A percentile compares a stretch with the other conserved stretches of the same genome.
These are phyloP conservation scores for Eupithecia vulgata DNA, from an alignment of 2,888 invertebrate species.

Conservation along the genomic window DNA sequence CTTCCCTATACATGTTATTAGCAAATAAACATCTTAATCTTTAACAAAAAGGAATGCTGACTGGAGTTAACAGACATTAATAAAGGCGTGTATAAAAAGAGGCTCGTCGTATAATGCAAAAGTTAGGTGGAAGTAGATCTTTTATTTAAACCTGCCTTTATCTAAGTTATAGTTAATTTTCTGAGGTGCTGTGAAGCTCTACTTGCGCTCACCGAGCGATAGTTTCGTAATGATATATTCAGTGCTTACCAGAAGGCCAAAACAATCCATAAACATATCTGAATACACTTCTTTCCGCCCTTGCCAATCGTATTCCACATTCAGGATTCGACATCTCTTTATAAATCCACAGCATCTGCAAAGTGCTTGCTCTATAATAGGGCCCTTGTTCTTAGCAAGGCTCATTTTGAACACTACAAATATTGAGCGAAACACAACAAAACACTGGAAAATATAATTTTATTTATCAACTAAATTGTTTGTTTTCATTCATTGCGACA, in stretches of 20 bases:
- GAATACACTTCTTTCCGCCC: slow-evolving; percentile 70
- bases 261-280: slow-evolving; percentile 74
- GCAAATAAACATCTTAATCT: neutral
- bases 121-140: neutral
- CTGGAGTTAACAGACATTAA: neutral
- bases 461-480: neutral
- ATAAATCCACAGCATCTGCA: slow-evolving; percentile 71
- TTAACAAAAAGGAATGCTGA: neutral
- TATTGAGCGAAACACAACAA: neutral
- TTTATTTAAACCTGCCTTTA: neutral
- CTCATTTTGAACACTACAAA: slow-evolving; percentile 43
- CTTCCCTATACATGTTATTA: too few species aligned
- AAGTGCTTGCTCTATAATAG: slow-evolving; percentile 65
- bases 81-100: neutral
- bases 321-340: slow-evolving; percentile 73
- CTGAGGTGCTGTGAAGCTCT: neutral
- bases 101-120: too few species aligned
- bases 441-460: neutral
- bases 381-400: slow-evolving; percentile 58
- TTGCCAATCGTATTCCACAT: slow-evolving; percentile 68
- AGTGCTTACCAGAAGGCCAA: slow-evolving; percentile 66
- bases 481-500: neutral
- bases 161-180: neutral
- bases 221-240: neutral
- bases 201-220: neutral